Base-by-base conservation (phyloP, 2,113 vertebrate species). In the Platichthys flesus region DNA sequence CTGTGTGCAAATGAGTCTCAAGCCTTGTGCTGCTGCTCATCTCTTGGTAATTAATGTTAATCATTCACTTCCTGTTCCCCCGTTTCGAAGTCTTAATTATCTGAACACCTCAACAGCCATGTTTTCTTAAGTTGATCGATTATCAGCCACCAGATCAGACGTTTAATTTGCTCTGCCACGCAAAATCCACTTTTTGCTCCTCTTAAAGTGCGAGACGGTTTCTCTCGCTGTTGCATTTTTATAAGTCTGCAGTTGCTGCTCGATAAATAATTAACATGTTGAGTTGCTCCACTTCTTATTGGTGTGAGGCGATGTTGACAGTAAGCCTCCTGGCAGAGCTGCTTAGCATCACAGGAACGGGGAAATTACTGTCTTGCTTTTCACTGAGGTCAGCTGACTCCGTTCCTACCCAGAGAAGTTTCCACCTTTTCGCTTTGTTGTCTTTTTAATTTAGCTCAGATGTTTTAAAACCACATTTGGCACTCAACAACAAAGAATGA, bases 241-340 rank as follows among this genome's bases (percentile, higher is more conserved):
- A 15, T 10, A 4, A 62, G 37, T 72, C 73, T 80, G 85, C 68
- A 71, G 69, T 83, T 87, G 70, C 80, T n/a, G 54, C 74, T 69
- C 26, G 28, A 89, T 92, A 78, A 92, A 91, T 91, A 88, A 91
- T 92, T 83, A 87, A 89, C 67, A 71, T 64, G 72, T 87, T 82
- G 61, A 18, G 79, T 90, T 87, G 76, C 83, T 88, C 80, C 57
- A 70, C 82, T 91, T 88, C 74, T 79, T 79, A 71, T 77, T 61
- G 71, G 89, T 78, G 82, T 81, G 81, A 89, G 84, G 67, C 74
- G 74, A 85, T 76, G 81, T 88, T 92, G 90, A 92, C 91, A 84
- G 88, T 84, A 67, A 78, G 67, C 80, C 76, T 85, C 73, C 71
- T 80, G 89, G 76, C 84, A 83, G 77, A 86, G 82, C 70, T 87